A percentile compares a stretch with the other conserved stretches of the same genome.
phyloP scores from a whole-genome alignment of 2,888 invertebrate genomes.

The Candidula unifasciata region DNA sequence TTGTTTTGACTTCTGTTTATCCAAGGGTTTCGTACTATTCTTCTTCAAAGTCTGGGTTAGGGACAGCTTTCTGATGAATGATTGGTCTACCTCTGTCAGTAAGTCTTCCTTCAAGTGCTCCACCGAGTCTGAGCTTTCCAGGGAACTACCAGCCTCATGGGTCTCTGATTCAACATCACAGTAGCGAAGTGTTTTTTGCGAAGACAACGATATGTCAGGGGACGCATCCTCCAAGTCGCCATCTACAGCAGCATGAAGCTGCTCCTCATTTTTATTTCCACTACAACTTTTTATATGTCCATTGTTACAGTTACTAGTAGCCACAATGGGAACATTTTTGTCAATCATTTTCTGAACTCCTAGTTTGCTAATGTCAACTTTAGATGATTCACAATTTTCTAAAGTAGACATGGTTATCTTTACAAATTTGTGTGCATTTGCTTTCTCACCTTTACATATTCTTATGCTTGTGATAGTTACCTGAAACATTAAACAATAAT shows the following conservation, averaged over 20 bases:
- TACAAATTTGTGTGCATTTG: neutral
- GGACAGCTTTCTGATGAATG: constrained; percentile 32
- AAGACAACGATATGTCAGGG: constrained; percentile 43
- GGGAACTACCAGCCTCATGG: neutral
- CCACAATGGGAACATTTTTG: neutral
- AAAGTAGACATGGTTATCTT: constrained; percentile 5
- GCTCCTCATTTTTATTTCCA: constrained; percentile 7
- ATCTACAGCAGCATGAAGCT: neutral
- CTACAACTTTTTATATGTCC: neutral
- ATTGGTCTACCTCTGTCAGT: constrained; percentile 27
- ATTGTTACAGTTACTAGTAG: neutral
- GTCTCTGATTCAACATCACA: constrained; percentile 40
- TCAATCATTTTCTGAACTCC: constrained; percentile 5
- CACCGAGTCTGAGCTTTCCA: constrained; percentile 50
- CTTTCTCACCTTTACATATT: neutral
- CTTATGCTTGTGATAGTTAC: neutral
- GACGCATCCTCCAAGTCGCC: constrained; percentile 9
- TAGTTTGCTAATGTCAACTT: neutral
- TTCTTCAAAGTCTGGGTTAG: constrained; percentile 17
- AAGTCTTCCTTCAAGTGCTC: constrained; percentile 46
- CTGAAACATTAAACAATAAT: neutral
- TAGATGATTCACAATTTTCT: constrained; percentile 1
- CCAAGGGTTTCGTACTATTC: neutral
- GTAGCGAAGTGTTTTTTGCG: constrained; percentile 39
- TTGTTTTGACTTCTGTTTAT: neutral